Conservation (phyloP, 2,888 invertebrate genomes). For the Limnephilus auricula region DNA sequence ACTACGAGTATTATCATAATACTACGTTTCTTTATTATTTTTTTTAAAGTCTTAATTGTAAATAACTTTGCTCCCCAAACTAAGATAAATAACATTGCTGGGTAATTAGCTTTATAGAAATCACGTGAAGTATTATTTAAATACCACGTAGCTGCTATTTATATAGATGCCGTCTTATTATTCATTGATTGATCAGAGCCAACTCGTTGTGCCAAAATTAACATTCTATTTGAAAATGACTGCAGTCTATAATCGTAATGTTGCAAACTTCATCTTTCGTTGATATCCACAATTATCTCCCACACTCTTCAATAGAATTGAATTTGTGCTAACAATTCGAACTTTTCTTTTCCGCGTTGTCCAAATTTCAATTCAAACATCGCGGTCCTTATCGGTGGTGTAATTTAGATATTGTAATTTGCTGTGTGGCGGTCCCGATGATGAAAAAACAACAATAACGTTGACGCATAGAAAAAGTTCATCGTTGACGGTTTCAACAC, state of each 20-base stretch:
- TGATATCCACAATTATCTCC: neutral
- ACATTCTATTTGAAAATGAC: neutral
- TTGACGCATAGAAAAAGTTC: too few relatives aligned
- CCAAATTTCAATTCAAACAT: slow-evolving; percentile 8
- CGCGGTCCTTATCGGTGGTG: neutral
- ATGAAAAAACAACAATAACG: neutral
- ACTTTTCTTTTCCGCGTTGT: neutral
- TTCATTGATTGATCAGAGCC: neutral
- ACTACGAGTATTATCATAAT: too few relatives aligned
- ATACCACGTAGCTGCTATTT: neutral
- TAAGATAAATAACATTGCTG: too few relatives aligned
- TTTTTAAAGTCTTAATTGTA: too few relatives aligned
- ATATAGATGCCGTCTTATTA: neutral
- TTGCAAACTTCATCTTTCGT: neutral
- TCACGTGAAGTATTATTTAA: neutral
- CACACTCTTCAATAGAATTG: neutral
- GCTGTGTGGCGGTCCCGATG: neutral
- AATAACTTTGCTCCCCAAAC: too few relatives aligned
- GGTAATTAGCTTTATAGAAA: too few relatives aligned
- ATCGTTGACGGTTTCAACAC: neutral
- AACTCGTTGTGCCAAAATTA: neutral
- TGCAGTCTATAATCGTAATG: neutral
- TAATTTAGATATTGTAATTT: neutral
- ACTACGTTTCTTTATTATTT: too few relatives aligned
- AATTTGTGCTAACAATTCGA: neutral